phyloP scores from a whole-genome alignment of 2,797 vertebrate genomes.

The Cryptoprocta ferox region DNA sequence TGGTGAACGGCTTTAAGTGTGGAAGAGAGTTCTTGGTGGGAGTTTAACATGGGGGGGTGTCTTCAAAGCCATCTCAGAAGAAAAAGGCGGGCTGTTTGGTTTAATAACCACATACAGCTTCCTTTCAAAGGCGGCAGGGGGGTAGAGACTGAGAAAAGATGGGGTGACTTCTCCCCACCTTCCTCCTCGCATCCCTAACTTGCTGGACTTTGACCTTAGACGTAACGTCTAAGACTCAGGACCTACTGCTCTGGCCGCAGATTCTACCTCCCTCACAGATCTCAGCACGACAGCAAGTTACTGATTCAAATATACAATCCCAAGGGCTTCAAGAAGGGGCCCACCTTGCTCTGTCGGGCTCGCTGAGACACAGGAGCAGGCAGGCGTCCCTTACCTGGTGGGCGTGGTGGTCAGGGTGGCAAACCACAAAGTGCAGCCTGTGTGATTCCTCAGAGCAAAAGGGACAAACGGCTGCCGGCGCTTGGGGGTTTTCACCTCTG shows the following conservation, averaged over 20 bases:
- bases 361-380: not conserved
- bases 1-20: not conserved
- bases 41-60: not conserved
- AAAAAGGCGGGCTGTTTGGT: not conserved
- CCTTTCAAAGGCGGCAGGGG: not conserved
- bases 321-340: not conserved
- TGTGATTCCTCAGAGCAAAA: constrained; percentile 96
- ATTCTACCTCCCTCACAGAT: no score
- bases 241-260: not conserved
- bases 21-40: not conserved
- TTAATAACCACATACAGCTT: not conserved
- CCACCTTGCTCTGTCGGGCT: not conserved
- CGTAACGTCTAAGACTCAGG: not conserved
- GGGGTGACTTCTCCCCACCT: not conserved
- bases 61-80: constrained; percentile 31
- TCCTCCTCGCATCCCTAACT: not conserved
- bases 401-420: constrained; percentile 97
- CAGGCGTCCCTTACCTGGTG: constrained; percentile 90
- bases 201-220: not conserved
- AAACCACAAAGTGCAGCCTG: constrained; percentile 97
- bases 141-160: not conserved
- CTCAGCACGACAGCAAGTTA: not conserved
- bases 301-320: not conserved
- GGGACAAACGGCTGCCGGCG: constrained; percentile 96
- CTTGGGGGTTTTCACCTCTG: constrained; percentile 94